Percentiles rank a stretch among this genome's conserved stretches.
These are phyloP conservation scores for Parnassius smintheus DNA, from an alignment of 2,888 invertebrate genomes.

Conservation along the genomic window DNA sequence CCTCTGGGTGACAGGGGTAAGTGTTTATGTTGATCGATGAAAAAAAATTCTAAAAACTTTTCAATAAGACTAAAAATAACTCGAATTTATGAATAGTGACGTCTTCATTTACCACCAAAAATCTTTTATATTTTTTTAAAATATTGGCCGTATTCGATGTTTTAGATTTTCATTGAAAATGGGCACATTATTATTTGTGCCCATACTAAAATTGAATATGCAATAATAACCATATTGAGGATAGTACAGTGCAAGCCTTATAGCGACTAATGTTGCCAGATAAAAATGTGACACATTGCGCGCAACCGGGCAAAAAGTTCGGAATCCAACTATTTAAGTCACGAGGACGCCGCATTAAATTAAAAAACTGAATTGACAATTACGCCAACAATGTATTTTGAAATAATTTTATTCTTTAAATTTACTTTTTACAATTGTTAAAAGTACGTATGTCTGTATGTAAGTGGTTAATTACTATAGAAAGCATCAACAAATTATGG, in stretches of 20 bases:
- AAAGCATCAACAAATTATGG: neutral
- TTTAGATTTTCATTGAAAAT: too few species aligned
- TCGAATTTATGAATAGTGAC: too few species aligned
- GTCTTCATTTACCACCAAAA: too few species aligned
- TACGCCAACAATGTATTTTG: constrained; percentile 20
- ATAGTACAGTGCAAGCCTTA: constrained; percentile 12
- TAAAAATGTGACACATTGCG: constrained; percentile 29
- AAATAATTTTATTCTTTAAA: constrained; percentile 17
- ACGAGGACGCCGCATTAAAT: constrained; percentile 22
- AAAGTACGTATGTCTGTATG: constrained; percentile 4
- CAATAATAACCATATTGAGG: constrained; percentile 11
- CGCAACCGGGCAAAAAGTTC: constrained; percentile 17
- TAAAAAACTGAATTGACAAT: constrained; percentile 24
- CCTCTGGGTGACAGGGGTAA: too few species aligned
- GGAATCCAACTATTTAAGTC: constrained; percentile 27
- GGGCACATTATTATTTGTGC: constrained; percentile 1
- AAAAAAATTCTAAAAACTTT: too few species aligned
- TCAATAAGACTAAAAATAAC: too few species aligned
- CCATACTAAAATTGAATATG: constrained; percentile 10
- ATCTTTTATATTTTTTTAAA: too few species aligned
- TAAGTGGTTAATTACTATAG: neutral
- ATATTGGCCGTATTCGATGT: too few species aligned
- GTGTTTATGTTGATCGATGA: too few species aligned
- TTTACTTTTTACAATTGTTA: constrained; percentile 2
- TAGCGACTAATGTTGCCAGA: constrained; percentile 24